Conservation (phyloP, 2,888 invertebrate species). For the Netelia inedita region DNA sequence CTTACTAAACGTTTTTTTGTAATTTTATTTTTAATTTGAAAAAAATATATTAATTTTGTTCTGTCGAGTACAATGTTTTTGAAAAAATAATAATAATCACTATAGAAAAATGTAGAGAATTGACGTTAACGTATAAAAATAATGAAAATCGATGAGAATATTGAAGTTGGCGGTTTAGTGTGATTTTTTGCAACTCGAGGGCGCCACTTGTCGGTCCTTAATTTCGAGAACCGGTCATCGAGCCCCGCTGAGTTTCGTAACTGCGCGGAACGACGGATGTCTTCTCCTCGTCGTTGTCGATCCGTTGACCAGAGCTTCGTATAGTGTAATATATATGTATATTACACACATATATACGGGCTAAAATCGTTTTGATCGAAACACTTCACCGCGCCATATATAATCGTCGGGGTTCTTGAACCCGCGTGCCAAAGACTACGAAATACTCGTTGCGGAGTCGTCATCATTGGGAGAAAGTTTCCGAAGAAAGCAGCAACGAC, state of each 20-base stretch:
- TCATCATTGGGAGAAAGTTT: slow-evolving; percentile 80
- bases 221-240: slow-evolving; percentile 60
- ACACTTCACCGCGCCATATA: background rate
- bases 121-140: too few species aligned
- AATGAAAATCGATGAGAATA: too few species aligned
- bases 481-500: slow-evolving; percentile 81
- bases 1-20: too few species aligned
- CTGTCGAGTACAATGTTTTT: too few species aligned
- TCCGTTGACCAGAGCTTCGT: background rate
- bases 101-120: too few species aligned
- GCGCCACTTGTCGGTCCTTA: background rate
- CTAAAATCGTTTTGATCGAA: background rate
- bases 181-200: too few species aligned
- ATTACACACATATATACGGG: background rate
- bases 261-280: slow-evolving; percentile 8
- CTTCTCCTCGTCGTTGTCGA: slow-evolving; percentile 45
- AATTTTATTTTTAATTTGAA: too few species aligned
- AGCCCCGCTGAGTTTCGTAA: slow-evolving; percentile 61
- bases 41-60: too few species aligned
- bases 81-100: too few species aligned
- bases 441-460: slow-evolving; percentile 54
- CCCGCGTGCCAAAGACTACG: slow-evolving; percentile 37
- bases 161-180: too few species aligned
- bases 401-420: slow-evolving; percentile 70
- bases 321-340: background rate